phyloP scores from a whole-genome alignment of 2,113 vertebrate genomes.

The Dissostichus mawsoni region DNA sequence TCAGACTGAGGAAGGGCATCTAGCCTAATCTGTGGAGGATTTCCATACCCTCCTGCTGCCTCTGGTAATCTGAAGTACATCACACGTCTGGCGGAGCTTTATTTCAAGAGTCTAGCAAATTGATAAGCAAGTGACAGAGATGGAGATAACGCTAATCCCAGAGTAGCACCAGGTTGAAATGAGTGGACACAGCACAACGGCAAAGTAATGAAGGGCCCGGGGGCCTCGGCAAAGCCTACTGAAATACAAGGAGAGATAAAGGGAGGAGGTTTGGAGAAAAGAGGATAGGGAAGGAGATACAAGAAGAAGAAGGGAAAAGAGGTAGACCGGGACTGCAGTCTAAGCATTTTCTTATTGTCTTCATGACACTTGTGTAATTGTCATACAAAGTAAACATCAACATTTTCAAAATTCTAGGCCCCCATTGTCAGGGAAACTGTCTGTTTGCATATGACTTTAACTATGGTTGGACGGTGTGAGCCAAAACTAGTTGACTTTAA shows the following conservation, averaged over 20 bases:
- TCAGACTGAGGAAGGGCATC: slow-evolving; percentile 71
- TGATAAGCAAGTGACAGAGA: slow-evolving; percentile 80
- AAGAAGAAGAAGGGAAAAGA: slow-evolving; percentile 7
- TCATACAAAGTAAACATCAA: too few relatives aligned
- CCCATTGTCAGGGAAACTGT: neutral
- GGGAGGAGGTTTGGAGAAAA: neutral
- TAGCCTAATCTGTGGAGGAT: slow-evolving; percentile 67
- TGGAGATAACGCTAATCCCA: slow-evolving; percentile 75
- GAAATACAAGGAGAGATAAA: slow-evolving; percentile 18
- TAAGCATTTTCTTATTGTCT: neutral
- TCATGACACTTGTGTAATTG: neutral
- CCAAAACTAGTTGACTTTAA: neutral
- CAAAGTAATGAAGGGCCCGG: slow-evolving; percentile 64
- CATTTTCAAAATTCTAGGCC: neutral
- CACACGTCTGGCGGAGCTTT: slow-evolving; percentile 69
- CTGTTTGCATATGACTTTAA: neutral
- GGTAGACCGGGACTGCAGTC: neutral
- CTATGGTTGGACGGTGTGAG: neutral
- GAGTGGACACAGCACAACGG: slow-evolving; percentile 53
- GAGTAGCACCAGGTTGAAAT: slow-evolving; percentile 49
- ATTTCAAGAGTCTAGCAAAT: slow-evolving; percentile 75
- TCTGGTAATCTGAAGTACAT: slow-evolving; percentile 76
- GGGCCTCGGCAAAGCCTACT: slow-evolving; percentile 46
- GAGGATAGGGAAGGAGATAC: neutral
- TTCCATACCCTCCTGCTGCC: slow-evolving; percentile 72